phyloP scores from a whole-genome alignment of 2,113 vertebrate species.

The Nyctereutes procyonoides region DNA sequence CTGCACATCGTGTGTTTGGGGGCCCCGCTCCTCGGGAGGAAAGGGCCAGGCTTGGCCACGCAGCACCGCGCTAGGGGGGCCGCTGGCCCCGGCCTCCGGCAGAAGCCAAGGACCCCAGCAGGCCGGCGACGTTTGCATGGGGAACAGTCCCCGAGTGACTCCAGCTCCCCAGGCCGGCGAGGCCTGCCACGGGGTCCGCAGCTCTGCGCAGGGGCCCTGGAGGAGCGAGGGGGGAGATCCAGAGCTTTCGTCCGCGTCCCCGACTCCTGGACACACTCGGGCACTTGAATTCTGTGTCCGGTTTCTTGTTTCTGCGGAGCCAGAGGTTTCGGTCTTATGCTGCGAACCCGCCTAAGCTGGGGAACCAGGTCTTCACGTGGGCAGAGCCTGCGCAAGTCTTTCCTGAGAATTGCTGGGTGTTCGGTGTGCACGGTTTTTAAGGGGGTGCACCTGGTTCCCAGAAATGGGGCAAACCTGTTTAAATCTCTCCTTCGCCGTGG shows the following conservation, averaged over 20 bases:
- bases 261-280: neutral
- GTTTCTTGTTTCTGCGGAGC: conserved; percentile 24
- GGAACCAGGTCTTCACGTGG: neutral
- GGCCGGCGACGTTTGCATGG: neutral
- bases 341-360: neutral
- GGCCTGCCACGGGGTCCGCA: too few relatives aligned
- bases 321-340: neutral
- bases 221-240: neutral
- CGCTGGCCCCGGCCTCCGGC: neutral
- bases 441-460: neutral
- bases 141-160: neutral
- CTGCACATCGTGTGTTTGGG: neutral
- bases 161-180: neutral
- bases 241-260: neutral
- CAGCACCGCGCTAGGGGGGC: neutral
- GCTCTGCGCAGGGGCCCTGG: too few relatives aligned
- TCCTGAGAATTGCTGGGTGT: neutral
- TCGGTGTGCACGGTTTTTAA: neutral
- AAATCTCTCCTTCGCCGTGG: neutral
- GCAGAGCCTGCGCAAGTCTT: neutral
- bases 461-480: neutral
- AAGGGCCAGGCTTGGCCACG: neutral
- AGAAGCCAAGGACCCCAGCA: neutral
- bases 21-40: neutral
- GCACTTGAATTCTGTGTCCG: neutral